Base-by-base conservation (phyloP, 1,140 invertebrate genomes). In the Melitaea cinxia region DNA sequence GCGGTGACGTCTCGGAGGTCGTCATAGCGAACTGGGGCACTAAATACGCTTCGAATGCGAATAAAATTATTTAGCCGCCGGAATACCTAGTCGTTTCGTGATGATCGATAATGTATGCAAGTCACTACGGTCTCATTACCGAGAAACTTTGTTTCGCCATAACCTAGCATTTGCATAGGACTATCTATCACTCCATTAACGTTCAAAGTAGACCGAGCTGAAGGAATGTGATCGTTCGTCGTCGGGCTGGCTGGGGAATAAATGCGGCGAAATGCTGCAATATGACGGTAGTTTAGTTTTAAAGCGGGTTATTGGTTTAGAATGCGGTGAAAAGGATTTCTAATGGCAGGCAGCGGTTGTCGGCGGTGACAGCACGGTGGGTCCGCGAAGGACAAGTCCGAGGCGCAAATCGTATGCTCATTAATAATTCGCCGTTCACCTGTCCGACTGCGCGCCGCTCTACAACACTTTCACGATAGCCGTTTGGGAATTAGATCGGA, bases 31-130 rank as follows among this genome's bases (percentile, higher is more conserved):
- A 77, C 73, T 77, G 66, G 70, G 73, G 65, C 75, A 76, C 78
- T 77, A 83, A 84, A 77, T 80, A 77, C 68, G 66, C 53, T 69
- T 74, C 62, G 50, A 75, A 75, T 73, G 75, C 75, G 76, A 79
- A 82, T n/a, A n/a, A n/a, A n/a, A n/a, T 79, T 81, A 82, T 76
- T 81, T 70, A 76, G 68, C 65, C 60, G 61, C 56, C 61, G 63
- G 65, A 70, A 73, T 73, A 74, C 68, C 64, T 66, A 64, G 62
- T 63, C 59, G 75, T 82, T 80, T 75, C 75, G 78, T 82, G 78
- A 80, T 82, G 75, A 80, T 78, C 77, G 72, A 80, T 78, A 81
- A 77, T 83, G 61, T 78, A 80, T 79, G 80, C 80, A 67, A 60
- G 60, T 64, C 61, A 56, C 55, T 57, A 54, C 55, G 54, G 68